Percentiles rank a stretch among this genome's conserved stretches.
Conservation (phyloP, 2,888 invertebrate genomes). For the Pristionchus maxplancki region DNA sequence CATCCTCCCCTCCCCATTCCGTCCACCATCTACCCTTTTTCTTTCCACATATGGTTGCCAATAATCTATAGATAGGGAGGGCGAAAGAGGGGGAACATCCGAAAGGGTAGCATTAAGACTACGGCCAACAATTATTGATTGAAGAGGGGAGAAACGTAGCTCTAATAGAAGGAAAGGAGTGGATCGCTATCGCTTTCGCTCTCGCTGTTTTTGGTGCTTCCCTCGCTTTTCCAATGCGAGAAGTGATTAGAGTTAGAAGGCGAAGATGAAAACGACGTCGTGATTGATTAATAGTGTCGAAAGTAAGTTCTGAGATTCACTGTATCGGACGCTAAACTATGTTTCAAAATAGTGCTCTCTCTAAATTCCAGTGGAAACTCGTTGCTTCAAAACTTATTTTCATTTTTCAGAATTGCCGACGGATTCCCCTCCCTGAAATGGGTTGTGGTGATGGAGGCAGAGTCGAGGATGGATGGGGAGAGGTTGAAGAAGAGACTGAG, state of each 20-base stretch:
- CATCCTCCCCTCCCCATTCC: background rate
- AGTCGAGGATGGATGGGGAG: constrained; percentile 46
- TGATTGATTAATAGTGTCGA: background rate
- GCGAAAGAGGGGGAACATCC: background rate
- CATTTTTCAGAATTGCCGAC: constrained; percentile 31
- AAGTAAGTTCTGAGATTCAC: too few species aligned
- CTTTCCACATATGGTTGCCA: background rate
- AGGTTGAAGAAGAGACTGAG: constrained; percentile 18
- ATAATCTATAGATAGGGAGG: background rate
- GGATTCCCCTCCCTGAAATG: constrained; percentile 42
- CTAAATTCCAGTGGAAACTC: too few species aligned
- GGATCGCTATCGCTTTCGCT: background rate
- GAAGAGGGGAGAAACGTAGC: background rate
- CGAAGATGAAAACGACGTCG: background rate
- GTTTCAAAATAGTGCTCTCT: too few species aligned
- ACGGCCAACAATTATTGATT: background rate
- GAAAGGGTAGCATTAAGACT: background rate
- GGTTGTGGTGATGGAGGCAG: constrained; percentile 53
- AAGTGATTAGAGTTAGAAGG: background rate
- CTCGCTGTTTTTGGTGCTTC: background rate
- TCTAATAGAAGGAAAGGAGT: background rate
- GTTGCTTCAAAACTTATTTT: too few species aligned
- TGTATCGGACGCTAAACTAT: too few species aligned
- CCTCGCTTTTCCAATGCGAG: background rate
- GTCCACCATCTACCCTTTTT: background rate